Conservation (phyloP, 2,113 vertebrate genomes). For the Scytalopus superciliaris region DNA sequence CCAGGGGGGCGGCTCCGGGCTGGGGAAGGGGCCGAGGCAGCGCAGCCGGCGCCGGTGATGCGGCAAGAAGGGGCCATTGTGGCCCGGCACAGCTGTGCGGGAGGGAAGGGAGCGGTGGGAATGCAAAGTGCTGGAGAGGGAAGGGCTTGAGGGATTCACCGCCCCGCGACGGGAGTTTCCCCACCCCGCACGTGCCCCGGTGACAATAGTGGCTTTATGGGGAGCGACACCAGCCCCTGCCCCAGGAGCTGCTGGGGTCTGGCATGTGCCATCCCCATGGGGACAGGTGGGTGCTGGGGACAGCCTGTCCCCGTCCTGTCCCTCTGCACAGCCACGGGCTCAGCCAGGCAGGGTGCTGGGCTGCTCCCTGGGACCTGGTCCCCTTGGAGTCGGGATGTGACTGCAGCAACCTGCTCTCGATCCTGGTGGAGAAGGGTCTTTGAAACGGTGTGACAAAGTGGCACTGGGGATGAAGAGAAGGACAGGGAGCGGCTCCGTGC, state of each 20-base stretch:
- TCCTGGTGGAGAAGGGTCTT: not conserved
- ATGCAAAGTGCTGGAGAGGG: not conserved
- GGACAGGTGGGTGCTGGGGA: not conserved
- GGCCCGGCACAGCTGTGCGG: not conserved
- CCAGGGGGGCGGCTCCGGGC: not conserved
- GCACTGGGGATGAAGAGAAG: rapidly evolving
- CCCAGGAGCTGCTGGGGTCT: not conserved
- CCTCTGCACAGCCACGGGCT: not conserved
- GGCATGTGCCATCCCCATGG: rapidly evolving
- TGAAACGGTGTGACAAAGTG: not conserved
- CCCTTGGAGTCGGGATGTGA: not conserved
- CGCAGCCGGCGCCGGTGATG: not conserved
- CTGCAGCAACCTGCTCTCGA: not conserved
- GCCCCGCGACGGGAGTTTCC: not conserved
- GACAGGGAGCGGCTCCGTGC: not conserved
- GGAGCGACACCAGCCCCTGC: rapidly evolving
- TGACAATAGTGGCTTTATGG: not conserved
- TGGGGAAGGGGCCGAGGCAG: not conserved
- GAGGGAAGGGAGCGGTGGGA: not conserved
- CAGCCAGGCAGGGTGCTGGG: rapidly evolving
- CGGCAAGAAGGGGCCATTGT: slow-evolving; percentile 61
- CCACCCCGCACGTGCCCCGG: not conserved
- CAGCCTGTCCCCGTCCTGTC: not conserved
- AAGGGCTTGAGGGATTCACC: not conserved
- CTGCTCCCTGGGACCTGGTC: rapidly evolving